Evolutionary conservation across 2,113 vertebrate species (phyloP).

Genomic region (Corvus moneduloides): DNA sequence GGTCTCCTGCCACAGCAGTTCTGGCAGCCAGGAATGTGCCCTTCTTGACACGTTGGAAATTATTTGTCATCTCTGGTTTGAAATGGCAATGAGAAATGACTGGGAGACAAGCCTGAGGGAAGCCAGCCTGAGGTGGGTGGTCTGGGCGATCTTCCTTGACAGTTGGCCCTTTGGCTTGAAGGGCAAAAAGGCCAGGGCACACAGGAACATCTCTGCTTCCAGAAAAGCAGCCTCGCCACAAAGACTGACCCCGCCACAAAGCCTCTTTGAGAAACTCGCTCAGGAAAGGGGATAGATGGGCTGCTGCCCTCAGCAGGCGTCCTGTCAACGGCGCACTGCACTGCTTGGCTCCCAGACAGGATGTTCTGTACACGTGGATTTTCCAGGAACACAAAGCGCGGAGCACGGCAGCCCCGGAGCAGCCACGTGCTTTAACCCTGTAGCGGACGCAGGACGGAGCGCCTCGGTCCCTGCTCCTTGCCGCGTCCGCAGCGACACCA

Average conservation of each 20-base stretch:
- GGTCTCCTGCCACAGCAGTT: background rate
- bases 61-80: background rate
- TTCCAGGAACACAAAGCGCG: background rate
- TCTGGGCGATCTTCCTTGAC: background rate
- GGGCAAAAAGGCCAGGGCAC: background rate
- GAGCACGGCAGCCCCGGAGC: background rate
- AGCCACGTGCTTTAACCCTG: accelerated
- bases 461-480: background rate
- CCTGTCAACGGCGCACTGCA: accelerated
- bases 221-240: background rate
- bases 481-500: accelerated
- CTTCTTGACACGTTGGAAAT: background rate
- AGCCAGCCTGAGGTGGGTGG: background rate
- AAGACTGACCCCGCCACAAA: background rate
- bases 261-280: background rate
- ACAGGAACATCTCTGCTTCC: background rate
- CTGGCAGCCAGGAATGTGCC: background rate
- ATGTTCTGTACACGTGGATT: background rate
- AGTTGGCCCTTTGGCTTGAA: background rate
- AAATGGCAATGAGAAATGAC: background rate
- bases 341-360: background rate
- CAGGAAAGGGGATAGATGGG: background rate
- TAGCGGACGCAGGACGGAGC: accelerated
- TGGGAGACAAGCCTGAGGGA: background rate
- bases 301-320: background rate